Evolutionary conservation across 2,888 invertebrate species (phyloP).

Genomic region (Coleophora flavipennella): DNA sequence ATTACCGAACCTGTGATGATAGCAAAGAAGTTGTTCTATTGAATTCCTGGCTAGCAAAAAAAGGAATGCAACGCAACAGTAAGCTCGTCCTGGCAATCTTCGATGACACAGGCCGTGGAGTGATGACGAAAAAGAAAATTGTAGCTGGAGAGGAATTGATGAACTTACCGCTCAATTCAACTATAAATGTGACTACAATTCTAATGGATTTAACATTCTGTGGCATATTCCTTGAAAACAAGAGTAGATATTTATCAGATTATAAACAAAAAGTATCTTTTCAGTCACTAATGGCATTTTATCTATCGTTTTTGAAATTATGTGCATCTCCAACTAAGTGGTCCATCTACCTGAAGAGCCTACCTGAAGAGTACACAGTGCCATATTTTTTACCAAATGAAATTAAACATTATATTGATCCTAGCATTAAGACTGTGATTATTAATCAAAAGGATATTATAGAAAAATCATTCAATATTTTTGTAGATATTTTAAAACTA

Average conservation of each 20-base stretch:
- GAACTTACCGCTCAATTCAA: constrained; percentile 71
- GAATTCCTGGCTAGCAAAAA: constrained; percentile 66
- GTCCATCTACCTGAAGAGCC: constrained; percentile 77
- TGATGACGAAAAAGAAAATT: constrained; percentile 74
- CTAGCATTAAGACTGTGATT: constrained; percentile 66
- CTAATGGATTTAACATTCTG: constrained; percentile 70
- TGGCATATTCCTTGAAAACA: constrained; percentile 51
- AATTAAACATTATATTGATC: constrained; percentile 71
- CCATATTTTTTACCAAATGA: constrained; percentile 77
- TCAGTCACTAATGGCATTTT: constrained; percentile 82
- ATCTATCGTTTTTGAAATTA: constrained; percentile 78
- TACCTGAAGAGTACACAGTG: constrained; percentile 78
- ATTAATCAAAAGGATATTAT: constrained; percentile 65
- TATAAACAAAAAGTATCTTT: constrained; percentile 64
- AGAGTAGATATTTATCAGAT: constrained; percentile 52
- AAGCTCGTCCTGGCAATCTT: constrained; percentile 74
- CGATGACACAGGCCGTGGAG: constrained; percentile 80
- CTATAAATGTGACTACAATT: constrained; percentile 73
- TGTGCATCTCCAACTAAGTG: constrained; percentile 69
- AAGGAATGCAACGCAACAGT: constrained; percentile 71
- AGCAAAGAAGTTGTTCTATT: constrained; percentile 54
- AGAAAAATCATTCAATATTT: constrained; percentile 51
- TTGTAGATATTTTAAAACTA: constrained; percentile 53
- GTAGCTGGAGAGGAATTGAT: constrained; percentile 72
- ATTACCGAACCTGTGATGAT: constrained; percentile 43